phyloP scores from a whole-genome alignment of 2,888 invertebrate genomes.

The Xylocampa areola region DNA sequence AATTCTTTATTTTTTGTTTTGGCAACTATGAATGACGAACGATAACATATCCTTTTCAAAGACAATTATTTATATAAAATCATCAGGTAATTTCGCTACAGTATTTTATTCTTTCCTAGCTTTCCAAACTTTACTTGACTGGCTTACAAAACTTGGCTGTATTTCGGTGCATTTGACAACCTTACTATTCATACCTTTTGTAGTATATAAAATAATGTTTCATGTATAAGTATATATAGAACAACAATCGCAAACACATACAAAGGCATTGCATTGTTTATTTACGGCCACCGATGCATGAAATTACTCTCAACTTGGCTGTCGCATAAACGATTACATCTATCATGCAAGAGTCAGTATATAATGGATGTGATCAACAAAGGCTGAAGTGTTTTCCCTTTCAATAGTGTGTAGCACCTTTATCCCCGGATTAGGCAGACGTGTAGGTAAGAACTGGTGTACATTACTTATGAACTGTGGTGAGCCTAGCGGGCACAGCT shows the following conservation, averaged over 20 bases:
- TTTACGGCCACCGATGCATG: conserved; percentile 71
- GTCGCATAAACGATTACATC: conserved; percentile 52
- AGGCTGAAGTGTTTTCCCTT: conserved; percentile 15
- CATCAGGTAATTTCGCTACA: neutral
- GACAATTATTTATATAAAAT: no score
- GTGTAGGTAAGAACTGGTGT: no score
- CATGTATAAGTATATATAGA: conserved; percentile 13
- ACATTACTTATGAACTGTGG: no score
- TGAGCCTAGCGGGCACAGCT: no score
- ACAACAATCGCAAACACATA: conserved; percentile 53
- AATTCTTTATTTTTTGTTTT: no score
- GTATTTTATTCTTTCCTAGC: conserved; percentile 5
- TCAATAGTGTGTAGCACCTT: no score
- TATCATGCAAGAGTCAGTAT: conserved; percentile 18
- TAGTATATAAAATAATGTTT: conserved; percentile 30
- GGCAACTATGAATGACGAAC: no score
- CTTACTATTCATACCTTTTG: conserved; percentile 26
- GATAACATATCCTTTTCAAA: no score
- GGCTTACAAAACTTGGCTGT: neutral
- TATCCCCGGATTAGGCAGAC: no score
- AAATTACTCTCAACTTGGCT: conserved; percentile 73
- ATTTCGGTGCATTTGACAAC: conserved; percentile 24
- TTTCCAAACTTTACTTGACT: conserved; percentile 6
- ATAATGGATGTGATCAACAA: conserved; percentile 25
- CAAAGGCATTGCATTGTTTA: conserved; percentile 75